These are phyloP conservation scores for Tor tambroides DNA, from an alignment of 2,113 vertebrate species.

Conservation along the genomic window DNA sequence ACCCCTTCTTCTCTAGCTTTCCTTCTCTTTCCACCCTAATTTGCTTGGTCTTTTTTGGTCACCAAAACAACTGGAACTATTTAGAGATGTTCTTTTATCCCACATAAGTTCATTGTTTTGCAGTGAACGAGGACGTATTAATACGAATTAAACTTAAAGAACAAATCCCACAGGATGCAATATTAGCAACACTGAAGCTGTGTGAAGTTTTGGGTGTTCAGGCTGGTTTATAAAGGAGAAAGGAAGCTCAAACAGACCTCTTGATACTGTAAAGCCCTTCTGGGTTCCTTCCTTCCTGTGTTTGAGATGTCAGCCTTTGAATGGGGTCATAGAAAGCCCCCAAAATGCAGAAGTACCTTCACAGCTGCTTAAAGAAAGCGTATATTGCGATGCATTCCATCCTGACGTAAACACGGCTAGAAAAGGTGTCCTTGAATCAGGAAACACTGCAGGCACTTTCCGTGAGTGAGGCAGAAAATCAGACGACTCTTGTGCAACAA, in stretches of 20 bases:
- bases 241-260: slow-evolving; percentile 59
- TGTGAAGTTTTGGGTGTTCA: slow-evolving; percentile 8
- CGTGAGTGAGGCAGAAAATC: slow-evolving; percentile 9
- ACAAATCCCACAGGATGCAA: background rate
- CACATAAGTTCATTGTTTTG: background rate
- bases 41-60: background rate
- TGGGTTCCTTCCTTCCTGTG: slow-evolving; percentile 81
- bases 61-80: background rate
- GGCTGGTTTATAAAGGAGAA: slow-evolving; percentile 26
- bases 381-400: slow-evolving; percentile 65
- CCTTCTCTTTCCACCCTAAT: background rate
- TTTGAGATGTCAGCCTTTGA: slow-evolving; percentile 77
- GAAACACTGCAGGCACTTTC: slow-evolving; percentile 45
- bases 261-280: slow-evolving; percentile 74
- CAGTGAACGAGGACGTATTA: background rate
- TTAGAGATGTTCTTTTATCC: background rate
- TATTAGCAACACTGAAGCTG: background rate
- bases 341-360: slow-evolving; percentile 75
- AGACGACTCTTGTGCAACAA: too few species aligned
- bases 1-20: slow-evolving; percentile 38
- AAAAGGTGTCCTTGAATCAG: slow-evolving; percentile 49
- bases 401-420: slow-evolving; percentile 63
- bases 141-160: background rate
- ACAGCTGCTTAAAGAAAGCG: slow-evolving; percentile 77
- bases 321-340: slow-evolving; percentile 77